Conservation (phyloP, 2,888 invertebrate species). For the Ligdia adustata region DNA sequence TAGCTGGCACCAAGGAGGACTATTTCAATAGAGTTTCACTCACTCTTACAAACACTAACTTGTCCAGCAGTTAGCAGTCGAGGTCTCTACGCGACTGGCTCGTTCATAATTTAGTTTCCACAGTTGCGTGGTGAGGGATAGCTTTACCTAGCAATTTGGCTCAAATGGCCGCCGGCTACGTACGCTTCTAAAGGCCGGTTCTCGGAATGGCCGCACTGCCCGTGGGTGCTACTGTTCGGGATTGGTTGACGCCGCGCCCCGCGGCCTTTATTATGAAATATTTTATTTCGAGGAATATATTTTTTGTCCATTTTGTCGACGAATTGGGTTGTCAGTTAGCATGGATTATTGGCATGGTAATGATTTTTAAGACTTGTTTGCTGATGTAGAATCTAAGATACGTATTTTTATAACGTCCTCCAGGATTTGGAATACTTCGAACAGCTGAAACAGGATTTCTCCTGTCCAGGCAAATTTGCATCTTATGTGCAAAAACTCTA, state of each 20-base stretch:
- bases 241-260: slow-evolving; percentile 19
- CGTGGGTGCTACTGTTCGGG: slow-evolving; percentile 13
- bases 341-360: too few relatives aligned
- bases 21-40: slow-evolving; percentile 3
- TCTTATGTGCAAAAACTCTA: too few relatives aligned
- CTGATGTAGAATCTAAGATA: too few relatives aligned
- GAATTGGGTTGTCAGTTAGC: neutral
- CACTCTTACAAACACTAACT: slow-evolving; percentile 16
- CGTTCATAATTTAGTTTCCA: slow-evolving; percentile 47
- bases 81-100: neutral
- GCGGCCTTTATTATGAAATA: neutral
- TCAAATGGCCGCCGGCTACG: slow-evolving; percentile 46
- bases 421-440: too few relatives aligned
- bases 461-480: too few relatives aligned
- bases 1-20: neutral
- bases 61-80: slow-evolving; percentile 2
- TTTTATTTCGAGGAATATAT: slow-evolving; percentile 2
- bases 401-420: too few relatives aligned
- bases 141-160: slow-evolving; percentile 44
- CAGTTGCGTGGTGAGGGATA: slow-evolving; percentile 46
- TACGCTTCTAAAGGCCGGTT: slow-evolving; percentile 30
- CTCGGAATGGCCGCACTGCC: slow-evolving; percentile 22
- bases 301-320: neutral
- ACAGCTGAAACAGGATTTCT: too few relatives aligned
- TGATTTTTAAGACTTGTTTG: too few relatives aligned